phyloP scores from a whole-genome alignment of 2,113 vertebrate genomes.

The Microtus pennsylvanicus region DNA sequence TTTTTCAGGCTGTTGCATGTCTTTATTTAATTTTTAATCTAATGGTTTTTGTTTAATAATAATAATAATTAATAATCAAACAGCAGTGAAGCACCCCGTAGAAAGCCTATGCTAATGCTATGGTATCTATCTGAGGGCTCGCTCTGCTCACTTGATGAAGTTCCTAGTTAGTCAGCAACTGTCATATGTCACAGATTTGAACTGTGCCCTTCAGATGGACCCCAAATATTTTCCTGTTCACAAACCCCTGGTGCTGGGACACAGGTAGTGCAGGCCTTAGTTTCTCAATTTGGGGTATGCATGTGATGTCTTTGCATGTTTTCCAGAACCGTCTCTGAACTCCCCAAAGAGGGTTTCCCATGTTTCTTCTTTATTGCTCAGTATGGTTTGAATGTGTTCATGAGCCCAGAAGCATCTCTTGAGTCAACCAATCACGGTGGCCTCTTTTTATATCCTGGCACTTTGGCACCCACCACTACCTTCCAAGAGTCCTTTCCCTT shows the following conservation, averaged over 20 bases:
- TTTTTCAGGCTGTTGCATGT: slow-evolving; percentile 20
- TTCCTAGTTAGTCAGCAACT: not conserved
- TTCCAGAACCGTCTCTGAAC: not conserved
- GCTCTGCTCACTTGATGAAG: not conserved
- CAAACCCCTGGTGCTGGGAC: not conserved
- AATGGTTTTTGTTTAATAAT: not conserved
- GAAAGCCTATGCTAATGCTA: not conserved
- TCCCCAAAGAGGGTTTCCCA: not conserved
- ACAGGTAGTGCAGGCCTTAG: too few relatives aligned
- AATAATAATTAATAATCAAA: not conserved
- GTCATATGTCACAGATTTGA: not conserved
- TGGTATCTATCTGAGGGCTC: not conserved
- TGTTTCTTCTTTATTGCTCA: not conserved
- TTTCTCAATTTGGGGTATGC: not conserved
- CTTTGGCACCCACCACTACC: not conserved
- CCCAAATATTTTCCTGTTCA: not conserved
- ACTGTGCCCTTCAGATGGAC: not conserved
- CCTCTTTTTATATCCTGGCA: too few relatives aligned
- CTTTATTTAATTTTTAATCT: not conserved
- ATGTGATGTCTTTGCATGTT: rapidly evolving
- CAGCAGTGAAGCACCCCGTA: not conserved
- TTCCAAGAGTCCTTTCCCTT: not conserved
- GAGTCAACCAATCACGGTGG: not conserved
- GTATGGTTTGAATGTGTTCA: not conserved
- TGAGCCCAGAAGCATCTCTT: not conserved